These are phyloP conservation scores for Gallinago undulata DNA, from an alignment of 2,113 vertebrate genomes.

Conservation along the genomic window DNA sequence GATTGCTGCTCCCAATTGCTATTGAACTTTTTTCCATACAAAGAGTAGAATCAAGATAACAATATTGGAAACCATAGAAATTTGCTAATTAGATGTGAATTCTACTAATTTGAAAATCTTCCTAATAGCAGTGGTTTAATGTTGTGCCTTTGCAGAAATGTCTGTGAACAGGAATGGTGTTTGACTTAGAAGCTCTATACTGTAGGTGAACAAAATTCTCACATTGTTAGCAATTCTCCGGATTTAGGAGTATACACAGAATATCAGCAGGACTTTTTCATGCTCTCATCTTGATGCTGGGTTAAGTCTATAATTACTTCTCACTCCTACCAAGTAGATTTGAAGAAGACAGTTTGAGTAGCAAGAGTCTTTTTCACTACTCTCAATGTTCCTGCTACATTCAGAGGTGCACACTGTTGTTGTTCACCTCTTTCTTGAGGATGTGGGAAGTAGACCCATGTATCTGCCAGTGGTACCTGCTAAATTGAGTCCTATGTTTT, in stretches of 20 bases:
- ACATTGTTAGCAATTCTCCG: background rate
- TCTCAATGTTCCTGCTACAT: background rate
- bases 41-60: background rate
- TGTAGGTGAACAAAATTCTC: background rate
- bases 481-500: background rate
- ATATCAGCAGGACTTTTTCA: background rate
- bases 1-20: background rate
- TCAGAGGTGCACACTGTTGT: background rate
- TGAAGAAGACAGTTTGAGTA: background rate
- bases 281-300: background rate
- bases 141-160: background rate
- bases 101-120: background rate
- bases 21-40: background rate
- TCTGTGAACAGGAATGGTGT: background rate
- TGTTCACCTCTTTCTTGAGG: background rate
- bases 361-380: background rate
- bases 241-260: background rate
- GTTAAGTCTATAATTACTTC: background rate
- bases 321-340: background rate
- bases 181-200: background rate
- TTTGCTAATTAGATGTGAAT: background rate
- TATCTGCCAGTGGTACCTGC: background rate
- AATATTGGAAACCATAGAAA: background rate
- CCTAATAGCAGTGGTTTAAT: background rate
- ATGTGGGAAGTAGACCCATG: rapidly evolving